Percentiles rank a stretch among this genome's conserved stretches.
Evolutionary conservation across 2,113 vertebrate genomes (phyloP).

Genomic region (Sylvietta virens): DNA sequence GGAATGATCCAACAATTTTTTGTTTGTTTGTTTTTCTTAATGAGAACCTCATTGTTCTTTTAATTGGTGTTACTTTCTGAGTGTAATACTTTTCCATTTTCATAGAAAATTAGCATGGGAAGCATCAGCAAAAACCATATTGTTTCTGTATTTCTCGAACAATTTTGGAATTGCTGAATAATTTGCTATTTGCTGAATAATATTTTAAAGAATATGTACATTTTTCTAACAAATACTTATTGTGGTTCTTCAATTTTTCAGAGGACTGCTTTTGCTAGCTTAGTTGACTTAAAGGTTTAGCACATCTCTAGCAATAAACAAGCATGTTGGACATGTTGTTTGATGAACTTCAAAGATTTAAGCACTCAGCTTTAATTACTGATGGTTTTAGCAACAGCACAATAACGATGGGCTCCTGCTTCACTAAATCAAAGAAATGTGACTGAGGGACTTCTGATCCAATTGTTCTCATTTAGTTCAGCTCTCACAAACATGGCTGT

Average conservation of each 20-base stretch:
- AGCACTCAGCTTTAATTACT: constrained; percentile 86
- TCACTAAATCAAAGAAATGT: constrained; percentile 73
- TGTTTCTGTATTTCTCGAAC: neutral
- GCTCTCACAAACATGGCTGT: constrained; percentile 60
- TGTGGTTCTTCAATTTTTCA: neutral
- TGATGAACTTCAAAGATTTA: constrained; percentile 84
- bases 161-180: neutral
- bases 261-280: neutral
- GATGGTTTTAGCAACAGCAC: constrained; percentile 74
- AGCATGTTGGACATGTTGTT: constrained; percentile 80
- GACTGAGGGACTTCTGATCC: constrained; percentile 70
- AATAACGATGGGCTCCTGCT: constrained; percentile 65
- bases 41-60: neutral
- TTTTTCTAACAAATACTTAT: neutral
- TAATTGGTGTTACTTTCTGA: neutral
- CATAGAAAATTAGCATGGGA: neutral
- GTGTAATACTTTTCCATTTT: neutral
- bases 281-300: neutral
- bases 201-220: neutral
- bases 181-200: neutral
- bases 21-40: neutral
- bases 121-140: neutral
- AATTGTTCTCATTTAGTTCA: constrained; percentile 79
- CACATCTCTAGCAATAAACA: constrained; percentile 46
- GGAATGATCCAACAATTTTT: neutral